Base-by-base conservation (phyloP, 2,888 invertebrate species). In the Barypeithes pellucidus region DNA sequence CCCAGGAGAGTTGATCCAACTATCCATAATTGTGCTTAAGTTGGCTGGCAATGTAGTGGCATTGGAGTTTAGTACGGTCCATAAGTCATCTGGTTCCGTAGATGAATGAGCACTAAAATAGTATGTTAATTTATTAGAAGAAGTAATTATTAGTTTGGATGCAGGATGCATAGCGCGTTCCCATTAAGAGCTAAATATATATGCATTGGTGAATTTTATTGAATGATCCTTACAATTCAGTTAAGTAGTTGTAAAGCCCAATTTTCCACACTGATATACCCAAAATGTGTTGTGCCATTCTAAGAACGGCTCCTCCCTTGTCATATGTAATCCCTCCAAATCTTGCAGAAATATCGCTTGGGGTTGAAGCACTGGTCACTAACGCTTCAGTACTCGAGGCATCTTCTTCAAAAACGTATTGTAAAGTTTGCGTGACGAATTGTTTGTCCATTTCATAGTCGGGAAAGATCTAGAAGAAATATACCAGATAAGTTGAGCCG, bases 281-380 rank as follows among this genome's bases (percentile, higher is more conserved):
- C 45, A 78, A 36, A 47, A 78, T 60, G 39, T 77, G 71, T 24
- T 75, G 41, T 1, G 76, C 72, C 78, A 78, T 77, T 29, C 77
- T 73, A 20, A 78, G 47, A 4, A 78, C 63, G 52, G 73, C 72
- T 14, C 70, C 75, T 33, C 77, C 81, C 76, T 81, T 81, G 47
- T 75, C 60, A 67, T 80, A 80, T 7, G 79, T 88, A 72, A 93
- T 89, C 0, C 87, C 88, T 43, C 91, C 90, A 79, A 94, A 94
- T 88, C 91, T 91, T 0, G 84, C 85, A 2, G 87, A 85, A 8
- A 93, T 89, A 74, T 92, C 87, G 0, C 81, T 80, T 0, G 91
- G 90, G 7, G 89, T 90, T 7, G 88, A 87, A 0, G 91, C 82
- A 62, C 18, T 87, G 0, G 79, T 78, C 5, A 87, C 89, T 78